These are phyloP conservation scores for Lumbricus terrestris DNA, from an alignment of 2,888 invertebrate genomes.

Conservation along the genomic window DNA sequence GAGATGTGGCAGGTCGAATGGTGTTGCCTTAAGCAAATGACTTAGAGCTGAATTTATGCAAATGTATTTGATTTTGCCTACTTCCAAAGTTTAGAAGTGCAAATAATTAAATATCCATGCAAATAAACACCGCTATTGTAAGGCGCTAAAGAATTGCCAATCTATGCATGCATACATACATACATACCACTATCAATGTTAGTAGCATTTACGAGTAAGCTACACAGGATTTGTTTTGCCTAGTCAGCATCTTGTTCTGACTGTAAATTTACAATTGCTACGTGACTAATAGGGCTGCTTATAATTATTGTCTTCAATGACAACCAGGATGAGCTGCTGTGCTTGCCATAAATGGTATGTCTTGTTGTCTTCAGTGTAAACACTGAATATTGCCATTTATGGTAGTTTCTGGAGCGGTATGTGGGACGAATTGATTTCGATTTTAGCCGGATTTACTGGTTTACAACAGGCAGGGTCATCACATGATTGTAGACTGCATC, in stretches of 20 bases:
- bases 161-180: too few species aligned
- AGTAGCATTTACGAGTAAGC: too few species aligned
- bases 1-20: too few species aligned
- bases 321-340: background rate
- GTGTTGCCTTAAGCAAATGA: too few species aligned
- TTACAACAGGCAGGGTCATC: background rate
- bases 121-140: too few species aligned
- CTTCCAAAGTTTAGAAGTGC: too few species aligned
- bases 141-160: too few species aligned
- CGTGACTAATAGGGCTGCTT: background rate
- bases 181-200: background rate
- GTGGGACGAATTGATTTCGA: too few species aligned
- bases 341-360: background rate
- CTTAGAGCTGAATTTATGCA: too few species aligned
- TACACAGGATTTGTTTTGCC: background rate
- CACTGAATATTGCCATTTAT: background rate
- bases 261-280: background rate
- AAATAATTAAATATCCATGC: too few species aligned
- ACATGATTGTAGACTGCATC: background rate
- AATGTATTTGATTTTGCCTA: too few species aligned
- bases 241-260: background rate
- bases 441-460: background rate
- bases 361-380: background rate
- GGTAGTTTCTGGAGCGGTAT: background rate
- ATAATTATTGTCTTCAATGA: slow-evolving; percentile 3